These are phyloP conservation scores for Syngnathus scovelli DNA, from an alignment of 2,113 vertebrate species.

Conservation along the genomic window DNA sequence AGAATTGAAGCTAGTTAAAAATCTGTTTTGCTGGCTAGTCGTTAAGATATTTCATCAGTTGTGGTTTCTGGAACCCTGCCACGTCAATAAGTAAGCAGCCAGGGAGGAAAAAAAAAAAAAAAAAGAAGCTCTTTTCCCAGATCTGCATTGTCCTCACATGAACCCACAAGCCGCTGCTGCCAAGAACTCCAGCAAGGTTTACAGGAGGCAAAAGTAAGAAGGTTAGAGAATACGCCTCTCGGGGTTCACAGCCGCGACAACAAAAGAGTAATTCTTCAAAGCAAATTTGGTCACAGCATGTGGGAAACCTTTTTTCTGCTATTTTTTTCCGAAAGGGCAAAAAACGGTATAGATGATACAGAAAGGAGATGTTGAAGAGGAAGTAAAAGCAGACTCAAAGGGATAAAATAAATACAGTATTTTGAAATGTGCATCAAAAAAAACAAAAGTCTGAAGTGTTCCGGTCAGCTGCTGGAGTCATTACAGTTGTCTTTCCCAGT, in stretches of 20 bases:
- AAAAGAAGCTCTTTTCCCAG: constrained; percentile 60
- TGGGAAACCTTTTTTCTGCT: constrained; percentile 38
- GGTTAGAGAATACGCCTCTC: constrained; percentile 55
- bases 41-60: constrained; percentile 60
- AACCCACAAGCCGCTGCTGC: constrained; percentile 66
- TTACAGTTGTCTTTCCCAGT: constrained; percentile 21
- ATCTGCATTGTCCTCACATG: constrained; percentile 68
- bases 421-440: constrained; percentile 22
- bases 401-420: constrained; percentile 18
- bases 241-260: constrained; percentile 47
- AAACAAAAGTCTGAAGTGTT: constrained; percentile 16
- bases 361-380: constrained; percentile 10
- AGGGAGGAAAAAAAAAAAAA: neutral
- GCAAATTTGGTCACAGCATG: constrained; percentile 52
- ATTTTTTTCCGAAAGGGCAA: constrained; percentile 37
- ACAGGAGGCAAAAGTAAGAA: constrained; percentile 64
- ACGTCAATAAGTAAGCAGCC: constrained; percentile 65
- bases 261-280: constrained; percentile 40
- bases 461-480: constrained; percentile 26
- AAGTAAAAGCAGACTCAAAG: neutral
- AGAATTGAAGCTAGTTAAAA: constrained; percentile 47
- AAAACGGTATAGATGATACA: constrained; percentile 39
- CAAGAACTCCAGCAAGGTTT: constrained; percentile 67
- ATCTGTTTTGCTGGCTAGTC: constrained; percentile 50
- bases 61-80: constrained; percentile 63